phyloP scores from a whole-genome alignment of 1,140 invertebrate genomes.

The Helicoverpa zea region DNA sequence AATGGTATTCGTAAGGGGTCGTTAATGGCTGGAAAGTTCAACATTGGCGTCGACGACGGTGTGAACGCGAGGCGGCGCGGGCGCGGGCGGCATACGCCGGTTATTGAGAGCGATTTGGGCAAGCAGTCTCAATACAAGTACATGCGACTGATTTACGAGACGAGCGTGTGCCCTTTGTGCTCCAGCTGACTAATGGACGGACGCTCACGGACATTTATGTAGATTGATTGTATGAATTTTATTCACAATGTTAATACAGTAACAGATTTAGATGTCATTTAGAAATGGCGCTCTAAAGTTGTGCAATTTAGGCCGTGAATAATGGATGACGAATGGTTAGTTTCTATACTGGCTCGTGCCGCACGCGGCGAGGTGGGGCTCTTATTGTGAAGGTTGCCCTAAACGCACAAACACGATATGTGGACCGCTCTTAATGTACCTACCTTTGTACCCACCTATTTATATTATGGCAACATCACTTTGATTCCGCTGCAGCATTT shows the following conservation, averaged over 20 bases:
- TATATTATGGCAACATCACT: constrained; percentile 21
- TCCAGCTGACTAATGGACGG: constrained; percentile 85
- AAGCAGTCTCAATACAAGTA: constrained; percentile 80
- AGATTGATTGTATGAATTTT: constrained; percentile 87
- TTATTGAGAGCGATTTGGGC: constrained; percentile 82
- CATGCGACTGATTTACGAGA: constrained; percentile 85
- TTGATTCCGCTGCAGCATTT: constrained; percentile 22
- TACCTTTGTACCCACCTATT: not conserved
- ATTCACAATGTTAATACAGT: constrained; percentile 87
- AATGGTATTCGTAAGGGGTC: constrained; percentile 71
- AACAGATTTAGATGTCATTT: constrained; percentile 87
- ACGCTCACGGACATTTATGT: constrained; percentile 86
- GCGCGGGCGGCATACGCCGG: constrained; percentile 58
- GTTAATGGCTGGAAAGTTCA: constrained; percentile 77
- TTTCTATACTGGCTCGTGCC: constrained; percentile 77
- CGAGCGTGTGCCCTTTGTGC: constrained; percentile 86
- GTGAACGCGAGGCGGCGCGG: constrained; percentile 18
- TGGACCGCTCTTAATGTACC: constrained; percentile 40
- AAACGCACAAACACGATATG: constrained; percentile 40
- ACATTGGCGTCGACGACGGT: constrained; percentile 46
- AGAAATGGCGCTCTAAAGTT: constrained; percentile 86
- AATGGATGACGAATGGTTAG: constrained; percentile 85
- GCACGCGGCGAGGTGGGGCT: constrained; percentile 67
- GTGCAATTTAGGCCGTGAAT: constrained; percentile 86
- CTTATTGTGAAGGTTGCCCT: constrained; percentile 61